Base-by-base conservation (phyloP, 1,140 invertebrate genomes). In the Zaprionus camerounensis region DNA sequence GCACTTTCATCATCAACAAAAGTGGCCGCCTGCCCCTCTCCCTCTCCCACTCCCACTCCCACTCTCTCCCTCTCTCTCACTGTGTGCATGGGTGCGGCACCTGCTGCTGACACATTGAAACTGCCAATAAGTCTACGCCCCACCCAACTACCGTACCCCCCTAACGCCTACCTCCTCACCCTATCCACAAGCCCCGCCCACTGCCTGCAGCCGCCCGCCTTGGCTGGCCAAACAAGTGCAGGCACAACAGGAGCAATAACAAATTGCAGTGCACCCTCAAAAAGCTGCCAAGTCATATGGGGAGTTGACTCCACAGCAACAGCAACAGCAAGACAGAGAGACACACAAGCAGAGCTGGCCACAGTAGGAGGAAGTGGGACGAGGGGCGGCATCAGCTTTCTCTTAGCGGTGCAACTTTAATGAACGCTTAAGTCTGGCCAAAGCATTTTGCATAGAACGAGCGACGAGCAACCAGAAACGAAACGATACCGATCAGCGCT, bases 21-120 rank as follows among this genome's bases (percentile, higher is more conserved):
- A 69, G 79, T 66, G 56, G 76, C 66, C 36, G 20, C 38, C 41
- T 15, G 38, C n/a, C n/a, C 17, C 41, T 11, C 31, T 3, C 3
- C 31, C 28, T 11, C 6, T 11, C 41, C 6, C 41, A 1, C 41
- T 7, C 17, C n/a, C n/a, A n/a, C n/a, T 17, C 17, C 1, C 17
- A 0, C 17, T 17, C 15, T 4, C 41, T 2, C 41, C 2, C 15
- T 6, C 5, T n/a, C 6, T 46, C 41, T 9, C 13, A 15, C 17
- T 44, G 44, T 20, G 55, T 64, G 41, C 38, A 44, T 24, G 64
- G 67, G 74, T 58, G 62, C 72, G 78, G 74, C 81, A 87, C 83
- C 83, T 87, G 83, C 84, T 88, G 83, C 83, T 87, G 83, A 88
- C 83, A 88, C 78, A 87, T 87, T 74, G 71, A 88, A 88, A 83